Evolutionary conservation across 2,888 invertebrate genomes (phyloP).

Genomic region (Eutolmus rufibarbis): DNA sequence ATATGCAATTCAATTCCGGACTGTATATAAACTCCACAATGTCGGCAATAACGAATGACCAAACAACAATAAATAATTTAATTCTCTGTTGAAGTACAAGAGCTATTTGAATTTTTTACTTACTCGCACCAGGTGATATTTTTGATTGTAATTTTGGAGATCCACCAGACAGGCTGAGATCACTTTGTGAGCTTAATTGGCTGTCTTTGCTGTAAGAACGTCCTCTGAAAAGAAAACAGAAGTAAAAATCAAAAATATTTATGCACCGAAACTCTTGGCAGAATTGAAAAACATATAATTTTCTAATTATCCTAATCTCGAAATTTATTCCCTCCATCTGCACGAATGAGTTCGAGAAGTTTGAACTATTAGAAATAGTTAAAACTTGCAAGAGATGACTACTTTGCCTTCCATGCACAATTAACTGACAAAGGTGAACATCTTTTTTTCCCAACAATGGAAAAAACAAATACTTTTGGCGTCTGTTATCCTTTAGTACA

Average conservation of each 20-base stretch:
- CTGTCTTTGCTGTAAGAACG: slow-evolving; percentile 67
- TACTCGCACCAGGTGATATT: slow-evolving; percentile 65
- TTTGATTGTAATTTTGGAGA: slow-evolving; percentile 63
- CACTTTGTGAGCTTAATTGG: slow-evolving; percentile 75
- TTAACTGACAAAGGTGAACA: too few species aligned
- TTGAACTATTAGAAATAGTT: background rate
- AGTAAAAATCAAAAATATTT: background rate
- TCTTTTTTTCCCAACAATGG: too few species aligned
- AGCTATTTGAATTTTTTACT: slow-evolving; percentile 19
- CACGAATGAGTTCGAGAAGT: background rate
- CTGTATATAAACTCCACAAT: background rate
- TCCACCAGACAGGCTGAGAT: slow-evolving; percentile 68
- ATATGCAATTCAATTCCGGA: background rate
- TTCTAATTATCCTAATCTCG: background rate
- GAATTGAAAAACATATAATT: background rate
- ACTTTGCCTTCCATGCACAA: too few species aligned
- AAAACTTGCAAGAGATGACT: too few species aligned
- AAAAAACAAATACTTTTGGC: too few species aligned
- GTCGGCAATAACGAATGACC: background rate
- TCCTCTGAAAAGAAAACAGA: slow-evolving; percentile 55
- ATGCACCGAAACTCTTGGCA: background rate
- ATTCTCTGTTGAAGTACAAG: background rate
- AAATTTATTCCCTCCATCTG: too few species aligned
- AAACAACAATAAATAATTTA: background rate
- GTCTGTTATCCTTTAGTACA: too few species aligned